Percentiles rank a stretch among this genome's conserved stretches.
These are phyloP conservation scores for Hippoglossus stenolepis DNA, from an alignment of 2,113 vertebrate species.

Conservation along the genomic window DNA sequence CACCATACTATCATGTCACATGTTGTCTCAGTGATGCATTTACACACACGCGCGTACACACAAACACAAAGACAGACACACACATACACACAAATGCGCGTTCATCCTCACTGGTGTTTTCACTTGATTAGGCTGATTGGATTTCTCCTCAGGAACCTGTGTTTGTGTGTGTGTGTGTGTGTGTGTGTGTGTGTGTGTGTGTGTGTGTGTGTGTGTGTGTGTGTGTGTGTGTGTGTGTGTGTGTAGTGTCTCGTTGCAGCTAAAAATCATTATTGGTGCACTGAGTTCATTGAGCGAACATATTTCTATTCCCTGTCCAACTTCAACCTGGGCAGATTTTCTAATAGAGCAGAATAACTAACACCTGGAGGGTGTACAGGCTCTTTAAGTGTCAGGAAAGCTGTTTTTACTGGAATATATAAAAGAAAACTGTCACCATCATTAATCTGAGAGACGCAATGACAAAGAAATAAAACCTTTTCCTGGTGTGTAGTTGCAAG, in stretches of 20 bases:
- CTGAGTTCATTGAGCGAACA: no score
- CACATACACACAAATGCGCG: no score
- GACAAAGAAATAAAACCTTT: not conserved
- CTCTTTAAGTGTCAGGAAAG: not conserved
- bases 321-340: not conserved
- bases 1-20: not conserved
- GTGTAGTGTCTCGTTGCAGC: no score
- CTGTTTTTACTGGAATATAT: not conserved
- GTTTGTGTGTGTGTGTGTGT: not conserved
- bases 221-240: no score
- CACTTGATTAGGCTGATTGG: constrained; percentile 15
- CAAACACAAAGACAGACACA: not conserved
- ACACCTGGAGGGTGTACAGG: not conserved
- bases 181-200: no score
- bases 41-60: no score
- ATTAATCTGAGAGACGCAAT: not conserved
- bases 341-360: constrained; percentile 6
- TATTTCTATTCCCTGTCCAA: not conserved
- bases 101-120: constrained; percentile 4
- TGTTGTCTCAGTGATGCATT: no score
- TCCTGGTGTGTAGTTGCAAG: constrained; percentile 1
- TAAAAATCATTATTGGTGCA: no score
- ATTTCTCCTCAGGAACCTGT: not conserved
- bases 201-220: no score
- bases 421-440: not conserved